Evolutionary conservation across 1,140 invertebrate genomes (phyloP).

Genomic region (Diorhabda sublineata): DNA sequence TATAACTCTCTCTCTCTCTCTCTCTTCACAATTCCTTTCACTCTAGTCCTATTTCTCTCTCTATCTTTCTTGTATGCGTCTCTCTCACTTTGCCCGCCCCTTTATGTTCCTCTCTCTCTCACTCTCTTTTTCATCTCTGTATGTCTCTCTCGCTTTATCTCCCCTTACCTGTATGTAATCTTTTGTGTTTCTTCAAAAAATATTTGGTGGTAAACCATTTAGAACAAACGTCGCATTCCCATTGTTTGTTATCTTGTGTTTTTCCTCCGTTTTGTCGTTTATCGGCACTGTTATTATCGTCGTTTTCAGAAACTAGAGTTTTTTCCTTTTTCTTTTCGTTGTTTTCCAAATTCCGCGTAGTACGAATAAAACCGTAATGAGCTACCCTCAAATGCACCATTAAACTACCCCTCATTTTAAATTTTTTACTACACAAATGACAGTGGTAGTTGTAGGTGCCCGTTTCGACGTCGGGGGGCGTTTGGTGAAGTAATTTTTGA

Average conservation of each 20-base stretch:
- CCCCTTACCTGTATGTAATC: constrained; percentile 65
- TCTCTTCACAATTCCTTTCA: too few species aligned
- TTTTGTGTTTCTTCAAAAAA: constrained; percentile 84
- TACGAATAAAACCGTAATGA: constrained; percentile 54
- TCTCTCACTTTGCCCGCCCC: too few species aligned
- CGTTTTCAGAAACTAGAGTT: neutral
- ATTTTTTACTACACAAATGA: constrained; percentile 72
- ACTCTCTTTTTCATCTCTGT: too few species aligned
- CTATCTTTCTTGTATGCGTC: too few species aligned
- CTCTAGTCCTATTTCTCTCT: too few species aligned
- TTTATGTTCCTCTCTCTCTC: too few species aligned
- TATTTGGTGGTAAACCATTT: constrained; percentile 87
- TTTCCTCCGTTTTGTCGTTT: constrained; percentile 1
- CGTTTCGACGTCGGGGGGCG: constrained; percentile 52
- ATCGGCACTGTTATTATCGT: neutral
- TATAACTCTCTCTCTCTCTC: too few species aligned
- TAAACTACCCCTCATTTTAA: constrained; percentile 75
- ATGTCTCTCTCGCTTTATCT: neutral
- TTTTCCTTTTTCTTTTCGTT: neutral
- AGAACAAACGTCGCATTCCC: constrained; percentile 79
- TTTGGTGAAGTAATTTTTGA: constrained; percentile 67
- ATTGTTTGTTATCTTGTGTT: constrained; percentile 46
- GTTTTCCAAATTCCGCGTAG: neutral
- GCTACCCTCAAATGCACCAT: constrained; percentile 78
- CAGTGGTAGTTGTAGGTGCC: constrained; percentile 61